These are phyloP conservation scores for Limanda limanda DNA, from an alignment of 2,113 vertebrate species.

Conservation along the genomic window DNA sequence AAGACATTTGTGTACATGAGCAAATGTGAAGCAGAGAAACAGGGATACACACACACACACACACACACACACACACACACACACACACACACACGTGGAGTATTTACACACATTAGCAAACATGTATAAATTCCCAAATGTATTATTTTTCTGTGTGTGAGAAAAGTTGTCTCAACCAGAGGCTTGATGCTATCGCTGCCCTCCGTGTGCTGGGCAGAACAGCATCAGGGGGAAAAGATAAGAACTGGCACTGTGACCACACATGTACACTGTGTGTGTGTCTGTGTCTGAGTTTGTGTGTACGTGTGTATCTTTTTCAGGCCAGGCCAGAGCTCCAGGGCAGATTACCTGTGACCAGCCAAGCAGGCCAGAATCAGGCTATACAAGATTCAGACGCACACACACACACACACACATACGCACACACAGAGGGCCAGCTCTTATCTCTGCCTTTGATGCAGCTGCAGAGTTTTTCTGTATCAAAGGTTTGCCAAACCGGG, in stretches of 20 bases:
- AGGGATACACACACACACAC: not conserved
- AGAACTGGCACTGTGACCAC: slow-evolving; percentile 45
- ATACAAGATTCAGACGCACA: slow-evolving; percentile 7
- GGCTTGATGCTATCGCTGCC: slow-evolving; percentile 68
- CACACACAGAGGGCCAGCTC: not conserved
- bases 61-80: no score
- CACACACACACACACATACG: not conserved
- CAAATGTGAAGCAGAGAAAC: not conserved
- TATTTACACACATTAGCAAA: not conserved
- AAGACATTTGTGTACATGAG: slow-evolving; percentile 4
- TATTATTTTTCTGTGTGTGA: slow-evolving; percentile 21
- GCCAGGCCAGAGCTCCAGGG: slow-evolving; percentile 51
- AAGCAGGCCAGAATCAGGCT: slow-evolving; percentile 36
- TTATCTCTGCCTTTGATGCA: slow-evolving; percentile 63
- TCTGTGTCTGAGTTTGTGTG: slow-evolving; percentile 13
- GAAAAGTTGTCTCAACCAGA: slow-evolving; percentile 44
- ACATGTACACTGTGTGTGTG: slow-evolving; percentile 12
- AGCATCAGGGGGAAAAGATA: slow-evolving; percentile 64
- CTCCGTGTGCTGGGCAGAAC: slow-evolving; percentile 62
- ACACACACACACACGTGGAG: no score
- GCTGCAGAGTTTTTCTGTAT: slow-evolving; percentile 43
- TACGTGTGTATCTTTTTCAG: slow-evolving; percentile 10
- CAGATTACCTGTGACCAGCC: slow-evolving; percentile 66
- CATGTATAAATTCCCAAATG: not conserved
- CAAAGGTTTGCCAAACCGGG: slow-evolving; percentile 24